Evolutionary conservation across 2,888 invertebrate genomes (phyloP).

Genomic region (Cheilosia impressa): DNA sequence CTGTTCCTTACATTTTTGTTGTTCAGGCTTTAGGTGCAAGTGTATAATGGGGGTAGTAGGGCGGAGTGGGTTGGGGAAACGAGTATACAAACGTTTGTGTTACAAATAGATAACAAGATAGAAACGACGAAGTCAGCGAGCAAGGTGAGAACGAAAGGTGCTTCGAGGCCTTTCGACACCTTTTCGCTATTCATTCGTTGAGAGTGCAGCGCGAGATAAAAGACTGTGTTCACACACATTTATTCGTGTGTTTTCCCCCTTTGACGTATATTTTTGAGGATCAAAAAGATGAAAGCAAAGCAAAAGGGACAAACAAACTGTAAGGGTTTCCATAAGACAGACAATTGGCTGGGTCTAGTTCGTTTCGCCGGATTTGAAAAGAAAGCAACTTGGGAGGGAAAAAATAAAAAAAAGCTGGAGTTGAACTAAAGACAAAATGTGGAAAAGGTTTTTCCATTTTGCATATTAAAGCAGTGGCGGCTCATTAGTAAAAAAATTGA

Average conservation of each 20-base stretch:
- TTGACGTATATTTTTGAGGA: conserved; percentile 13
- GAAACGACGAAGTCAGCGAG: conserved; percentile 1
- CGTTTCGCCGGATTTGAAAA: not conserved
- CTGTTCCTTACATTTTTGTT: not conserved
- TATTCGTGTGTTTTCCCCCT: conserved; percentile 6
- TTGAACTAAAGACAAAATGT: not conserved
- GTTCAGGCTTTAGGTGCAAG: not conserved
- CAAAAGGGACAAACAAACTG: not conserved
- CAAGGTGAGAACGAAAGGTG: conserved; percentile 32
- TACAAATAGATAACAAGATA: conserved; percentile 11
- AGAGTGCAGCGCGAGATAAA: conserved; percentile 33
- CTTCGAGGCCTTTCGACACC: conserved; percentile 32
- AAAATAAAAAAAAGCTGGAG: not conserved
- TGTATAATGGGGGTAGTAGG: not conserved
- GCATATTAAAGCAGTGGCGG: too few species aligned
- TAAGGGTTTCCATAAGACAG: not conserved
- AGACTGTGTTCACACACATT: conserved; percentile 1
- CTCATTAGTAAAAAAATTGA: too few species aligned
- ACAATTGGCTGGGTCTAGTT: not conserved
- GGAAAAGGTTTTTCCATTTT: not conserved
- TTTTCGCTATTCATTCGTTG: conserved; percentile 10
- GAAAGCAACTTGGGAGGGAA: not conserved
- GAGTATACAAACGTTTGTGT: conserved; percentile 7
- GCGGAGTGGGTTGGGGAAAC: not conserved
- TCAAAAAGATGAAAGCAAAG: conserved; percentile 2